Evolutionary conservation across 2,888 invertebrate genomes (phyloP).

Genomic region (Alsophila aescularia): DNA sequence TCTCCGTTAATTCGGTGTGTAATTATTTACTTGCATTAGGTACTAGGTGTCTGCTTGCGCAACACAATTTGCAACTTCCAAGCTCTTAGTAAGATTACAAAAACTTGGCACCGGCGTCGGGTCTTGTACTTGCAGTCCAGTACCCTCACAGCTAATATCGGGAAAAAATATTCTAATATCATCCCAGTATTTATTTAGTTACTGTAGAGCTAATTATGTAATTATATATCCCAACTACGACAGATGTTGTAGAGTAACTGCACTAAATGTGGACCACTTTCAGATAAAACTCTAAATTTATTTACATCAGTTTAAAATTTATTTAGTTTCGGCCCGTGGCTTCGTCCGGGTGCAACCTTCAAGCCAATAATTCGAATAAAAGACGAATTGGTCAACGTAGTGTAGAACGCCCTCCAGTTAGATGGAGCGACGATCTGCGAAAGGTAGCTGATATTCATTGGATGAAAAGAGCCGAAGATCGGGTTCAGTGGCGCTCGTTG

Average conservation of each 20-base stretch:
- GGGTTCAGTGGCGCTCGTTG: too few relatives aligned
- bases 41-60: constrained; percentile 40
- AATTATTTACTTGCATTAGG: constrained; percentile 35
- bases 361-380: too few relatives aligned
- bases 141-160: constrained; percentile 24
- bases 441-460: too few relatives aligned
- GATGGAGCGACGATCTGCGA: too few relatives aligned
- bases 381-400: too few relatives aligned
- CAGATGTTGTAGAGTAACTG: background rate
- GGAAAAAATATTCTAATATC: constrained; percentile 6
- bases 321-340: too few relatives aligned
- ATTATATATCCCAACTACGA: background rate
- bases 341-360: too few relatives aligned
- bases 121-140: constrained; percentile 35
- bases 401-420: too few relatives aligned
- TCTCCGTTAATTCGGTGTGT: constrained; percentile 41
- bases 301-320: too few relatives aligned
- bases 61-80: constrained; percentile 46
- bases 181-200: constrained; percentile 3
- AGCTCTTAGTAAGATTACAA: constrained; percentile 52
- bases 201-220: background rate
- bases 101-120: constrained; percentile 42
- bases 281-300: too few relatives aligned
- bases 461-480: too few relatives aligned
- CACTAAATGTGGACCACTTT: too few relatives aligned